Base-by-base conservation (phyloP, 2,113 vertebrate species). In the Eleginops maclovinus region DNA sequence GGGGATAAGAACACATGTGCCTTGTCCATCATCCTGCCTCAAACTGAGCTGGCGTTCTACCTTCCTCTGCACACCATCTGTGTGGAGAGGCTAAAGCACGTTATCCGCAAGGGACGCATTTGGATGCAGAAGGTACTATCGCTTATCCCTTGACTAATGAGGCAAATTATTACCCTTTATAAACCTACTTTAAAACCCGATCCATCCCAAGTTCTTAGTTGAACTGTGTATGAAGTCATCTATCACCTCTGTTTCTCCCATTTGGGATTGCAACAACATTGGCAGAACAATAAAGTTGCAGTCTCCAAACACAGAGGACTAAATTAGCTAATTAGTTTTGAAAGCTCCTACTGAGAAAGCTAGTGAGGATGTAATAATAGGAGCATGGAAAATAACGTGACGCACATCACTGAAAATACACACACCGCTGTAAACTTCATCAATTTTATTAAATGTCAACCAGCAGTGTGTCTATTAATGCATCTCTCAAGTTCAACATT, bases 1-100 rank as follows among this genome's bases (percentile, higher is more conserved):
- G 98, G 97, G 4, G 98, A 99, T 86, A 95, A 98, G 83, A 99
- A 98, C 91, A 99, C 98, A 0, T 99, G 98, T 0, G 98, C 98
- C 82, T 89, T 99, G 31, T 99, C 98, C 9, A 95, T 99, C 75
- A 97, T 99, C 89, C 94, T 99, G 83, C 97, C 97, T 0, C 98
- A 99, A 86, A 95, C 95, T 0, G 97, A 99, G 78, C 95, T 99
- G 74, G 70, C 95, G 78, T 99, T 99, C 93, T 99, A 99, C 89
- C 93, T 99, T 64, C 98, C 97, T 0, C 95, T 99, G 72, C 98
- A 99, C 79, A 95, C 94, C 72, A 95, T 98, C 21, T 99, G 97
- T 0, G 98, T 99, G 81, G 97, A 98, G 82, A 95, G 98, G 49
- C 92, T 99, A 36, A 98, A 97, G 31, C 97, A 99, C 49, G 97